A percentile compares a stretch with the other conserved stretches of the same genome.
phyloP scores from a whole-genome alignment of 2,797 vertebrate genomes.

The Oreonectes daqikongensis region DNA sequence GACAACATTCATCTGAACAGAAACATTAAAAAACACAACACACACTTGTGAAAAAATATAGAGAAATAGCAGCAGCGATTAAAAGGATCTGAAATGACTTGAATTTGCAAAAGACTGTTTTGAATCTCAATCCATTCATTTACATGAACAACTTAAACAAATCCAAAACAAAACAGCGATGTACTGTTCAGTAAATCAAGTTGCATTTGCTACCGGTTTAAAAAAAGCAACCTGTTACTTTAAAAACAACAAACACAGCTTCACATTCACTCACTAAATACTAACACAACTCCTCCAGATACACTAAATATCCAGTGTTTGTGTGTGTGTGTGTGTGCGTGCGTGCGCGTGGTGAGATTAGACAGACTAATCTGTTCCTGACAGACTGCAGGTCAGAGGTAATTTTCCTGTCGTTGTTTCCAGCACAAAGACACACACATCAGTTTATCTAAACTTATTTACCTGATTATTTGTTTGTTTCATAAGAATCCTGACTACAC shows the following conservation, averaged over 20 bases:
- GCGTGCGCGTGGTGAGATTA: slow-evolving; percentile 18
- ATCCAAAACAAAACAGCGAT: not conserved
- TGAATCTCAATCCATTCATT: not conserved
- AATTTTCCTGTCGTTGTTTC: not conserved
- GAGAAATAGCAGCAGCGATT: too few relatives aligned
- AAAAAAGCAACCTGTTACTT: slow-evolving; percentile 7
- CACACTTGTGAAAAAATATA: too few relatives aligned
- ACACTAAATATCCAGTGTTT: slow-evolving; percentile 7
- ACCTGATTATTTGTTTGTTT: not conserved
- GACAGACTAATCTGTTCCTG: slow-evolving; percentile 36
- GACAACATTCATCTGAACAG: too few relatives aligned
- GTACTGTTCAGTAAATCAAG: not conserved
- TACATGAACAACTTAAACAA: not conserved
- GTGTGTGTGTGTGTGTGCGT: slow-evolving; percentile 10
- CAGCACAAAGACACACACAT: not conserved
- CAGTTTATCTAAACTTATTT: not conserved
- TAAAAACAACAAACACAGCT: not conserved
- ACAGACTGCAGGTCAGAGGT: slow-evolving; percentile 22
- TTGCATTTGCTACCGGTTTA: not conserved
- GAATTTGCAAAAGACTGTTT: too few relatives aligned
- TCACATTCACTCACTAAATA: too few relatives aligned
- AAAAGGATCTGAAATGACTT: too few relatives aligned
- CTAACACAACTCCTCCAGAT: too few relatives aligned
- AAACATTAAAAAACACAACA: too few relatives aligned
- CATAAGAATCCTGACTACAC: too few relatives aligned